phyloP scores from a whole-genome alignment of 2,888 invertebrate genomes.

The Cyaniris semiargus region DNA sequence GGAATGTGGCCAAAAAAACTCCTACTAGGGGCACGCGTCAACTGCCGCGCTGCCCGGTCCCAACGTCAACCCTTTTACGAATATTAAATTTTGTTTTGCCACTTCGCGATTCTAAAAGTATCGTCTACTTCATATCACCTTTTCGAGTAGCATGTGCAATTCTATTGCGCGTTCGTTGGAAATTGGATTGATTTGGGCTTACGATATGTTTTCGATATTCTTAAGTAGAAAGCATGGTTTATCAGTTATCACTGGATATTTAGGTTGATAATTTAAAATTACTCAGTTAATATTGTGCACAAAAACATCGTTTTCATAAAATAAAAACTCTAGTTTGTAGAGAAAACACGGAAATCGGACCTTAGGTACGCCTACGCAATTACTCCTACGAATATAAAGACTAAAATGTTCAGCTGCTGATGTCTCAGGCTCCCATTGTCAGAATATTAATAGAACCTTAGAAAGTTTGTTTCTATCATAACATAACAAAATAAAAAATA shows the following conservation, averaged over 20 bases:
- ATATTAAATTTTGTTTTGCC: constrained; percentile 81
- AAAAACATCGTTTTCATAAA: neutral
- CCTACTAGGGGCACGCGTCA: constrained; percentile 76
- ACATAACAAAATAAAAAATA: neutral
- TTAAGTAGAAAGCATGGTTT: neutral
- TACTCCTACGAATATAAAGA: neutral
- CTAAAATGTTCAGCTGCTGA: neutral
- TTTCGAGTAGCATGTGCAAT: constrained; percentile 47
- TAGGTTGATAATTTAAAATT: neutral
- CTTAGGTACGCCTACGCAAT: neutral
- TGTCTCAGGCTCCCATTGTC: neutral
- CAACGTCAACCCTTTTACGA: constrained; percentile 79
- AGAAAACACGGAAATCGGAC: neutral
- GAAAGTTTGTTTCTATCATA: neutral
- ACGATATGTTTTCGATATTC: neutral
- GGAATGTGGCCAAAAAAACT: constrained; percentile 79
- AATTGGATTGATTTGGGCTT: neutral
- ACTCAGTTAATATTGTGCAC: neutral
- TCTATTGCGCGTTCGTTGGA: neutral
- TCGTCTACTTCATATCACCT: constrained; percentile 65
- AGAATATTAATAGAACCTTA: neutral
- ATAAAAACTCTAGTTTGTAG: neutral
- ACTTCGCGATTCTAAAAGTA: constrained; percentile 73
- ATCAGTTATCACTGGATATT: neutral
- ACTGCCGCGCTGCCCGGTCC: constrained; percentile 74